Conservation (phyloP, 53 echinoderm and acorn worm genomes). For the Patiria pectinifera region DNA sequence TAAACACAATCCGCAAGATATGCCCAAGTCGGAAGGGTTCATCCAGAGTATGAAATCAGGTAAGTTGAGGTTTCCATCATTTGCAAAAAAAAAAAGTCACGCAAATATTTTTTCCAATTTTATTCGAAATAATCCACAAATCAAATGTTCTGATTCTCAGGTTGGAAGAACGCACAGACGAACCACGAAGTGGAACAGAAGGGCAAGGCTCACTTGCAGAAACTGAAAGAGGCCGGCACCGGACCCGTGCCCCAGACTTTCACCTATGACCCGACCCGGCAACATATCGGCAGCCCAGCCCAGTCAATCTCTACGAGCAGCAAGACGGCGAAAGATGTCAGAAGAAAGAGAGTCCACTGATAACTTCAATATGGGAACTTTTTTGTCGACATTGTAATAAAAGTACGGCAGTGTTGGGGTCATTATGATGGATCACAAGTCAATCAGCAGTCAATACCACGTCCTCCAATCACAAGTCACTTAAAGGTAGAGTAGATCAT, state of each 20-base stretch:
- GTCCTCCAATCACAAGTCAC: too few relatives aligned
- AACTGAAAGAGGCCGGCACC: constrained; percentile 84
- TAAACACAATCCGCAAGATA: constrained; percentile 78
- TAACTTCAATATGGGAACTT: neutral
- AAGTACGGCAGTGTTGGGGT: neutral
- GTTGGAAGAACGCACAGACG: constrained; percentile 85
- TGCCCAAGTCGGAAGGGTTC: constrained; percentile 90
- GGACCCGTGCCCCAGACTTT: constrained; percentile 97
- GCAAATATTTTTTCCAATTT: neutral
- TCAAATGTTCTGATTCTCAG: constrained; percentile 46
- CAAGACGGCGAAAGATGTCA: constrained; percentile 68
- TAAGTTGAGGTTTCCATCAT: neutral
- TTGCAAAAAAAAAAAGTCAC: neutral
- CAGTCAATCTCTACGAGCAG: constrained; percentile 61
- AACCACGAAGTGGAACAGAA: constrained; percentile 76
- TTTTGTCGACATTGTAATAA: neutral
- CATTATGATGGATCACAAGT: too few relatives aligned
- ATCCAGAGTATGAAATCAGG: constrained; percentile 87
- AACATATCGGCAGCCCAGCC: constrained; percentile 69
- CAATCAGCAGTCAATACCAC: too few relatives aligned
- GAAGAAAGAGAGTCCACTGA: constrained; percentile 55
- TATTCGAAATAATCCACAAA: too few relatives aligned
- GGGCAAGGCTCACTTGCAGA: constrained; percentile 74
- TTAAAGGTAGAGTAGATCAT: too few relatives aligned
- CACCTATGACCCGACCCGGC: constrained; percentile 84